Conservation (phyloP, 2,888 invertebrate species). For the Hydroisotoma schaefferi region DNA sequence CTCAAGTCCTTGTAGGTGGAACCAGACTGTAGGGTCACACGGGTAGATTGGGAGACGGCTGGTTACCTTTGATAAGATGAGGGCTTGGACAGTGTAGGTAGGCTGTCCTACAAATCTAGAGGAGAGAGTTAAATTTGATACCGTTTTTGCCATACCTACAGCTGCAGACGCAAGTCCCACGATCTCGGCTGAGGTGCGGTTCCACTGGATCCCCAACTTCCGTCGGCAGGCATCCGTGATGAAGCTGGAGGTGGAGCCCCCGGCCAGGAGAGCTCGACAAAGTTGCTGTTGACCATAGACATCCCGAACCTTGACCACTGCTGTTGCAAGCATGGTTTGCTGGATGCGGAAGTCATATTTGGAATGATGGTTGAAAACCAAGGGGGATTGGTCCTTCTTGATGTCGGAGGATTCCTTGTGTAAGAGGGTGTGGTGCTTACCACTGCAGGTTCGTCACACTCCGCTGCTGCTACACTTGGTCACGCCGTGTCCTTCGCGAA, state of each 20-base stretch:
- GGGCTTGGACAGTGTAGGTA: conserved; percentile 2
- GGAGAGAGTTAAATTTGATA: background rate
- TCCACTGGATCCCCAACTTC: conserved; percentile 7
- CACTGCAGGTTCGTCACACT: background rate
- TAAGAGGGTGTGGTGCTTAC: conserved; percentile 9
- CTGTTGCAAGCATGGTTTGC: conserved; percentile 23
- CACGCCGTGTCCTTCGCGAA: background rate
- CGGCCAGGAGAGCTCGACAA: conserved; percentile 19
- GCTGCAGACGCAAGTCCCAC: conserved; percentile 8
- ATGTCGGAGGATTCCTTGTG: too few species aligned
- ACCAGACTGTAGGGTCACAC: background rate
- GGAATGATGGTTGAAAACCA: background rate
- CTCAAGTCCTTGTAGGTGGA: conserved; percentile 13
- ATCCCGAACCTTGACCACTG: conserved; percentile 11
- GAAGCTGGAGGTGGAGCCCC: conserved; percentile 18
- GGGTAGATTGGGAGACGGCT: conserved; percentile 1
- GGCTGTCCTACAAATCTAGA: background rate
- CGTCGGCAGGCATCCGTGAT: conserved; percentile 17
- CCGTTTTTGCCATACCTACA: background rate
- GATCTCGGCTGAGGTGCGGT: background rate
- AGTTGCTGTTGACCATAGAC: background rate
- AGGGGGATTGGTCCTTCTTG: too few species aligned
- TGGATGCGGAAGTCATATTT: too few species aligned
- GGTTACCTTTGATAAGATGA: conserved; percentile 15
- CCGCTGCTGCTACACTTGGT: background rate